These are phyloP conservation scores for Megalurothrips usitatus DNA, from an alignment of 2,888 invertebrate species.

Conservation along the genomic window DNA sequence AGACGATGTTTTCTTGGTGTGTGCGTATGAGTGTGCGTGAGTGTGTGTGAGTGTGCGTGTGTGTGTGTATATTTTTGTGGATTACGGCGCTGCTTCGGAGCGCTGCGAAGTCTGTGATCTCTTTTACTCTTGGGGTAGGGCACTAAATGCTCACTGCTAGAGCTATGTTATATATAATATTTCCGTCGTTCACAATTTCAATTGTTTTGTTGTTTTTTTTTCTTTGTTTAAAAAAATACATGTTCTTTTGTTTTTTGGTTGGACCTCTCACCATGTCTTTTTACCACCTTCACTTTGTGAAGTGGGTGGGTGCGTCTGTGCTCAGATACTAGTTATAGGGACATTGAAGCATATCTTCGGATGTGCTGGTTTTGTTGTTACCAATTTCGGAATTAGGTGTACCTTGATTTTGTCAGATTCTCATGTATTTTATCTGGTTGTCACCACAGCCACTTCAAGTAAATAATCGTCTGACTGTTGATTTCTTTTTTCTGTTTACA, in stretches of 20 bases:
- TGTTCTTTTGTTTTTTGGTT: not conserved
- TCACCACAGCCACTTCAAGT: too few species aligned
- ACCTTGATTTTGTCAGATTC: too few species aligned
- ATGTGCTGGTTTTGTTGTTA: not conserved
- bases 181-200: not conserved
- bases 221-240: not conserved
- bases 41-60: too few species aligned
- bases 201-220: not conserved
- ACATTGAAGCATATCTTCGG: not conserved
- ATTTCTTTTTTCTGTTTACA: too few species aligned
- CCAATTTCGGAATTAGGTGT: not conserved
- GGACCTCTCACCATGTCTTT: not conserved
- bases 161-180: not conserved
- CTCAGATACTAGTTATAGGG: slow-evolving; percentile 2
- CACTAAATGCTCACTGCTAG: not conserved
- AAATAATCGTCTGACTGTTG: too few species aligned
- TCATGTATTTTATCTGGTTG: too few species aligned
- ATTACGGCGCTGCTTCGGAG: not conserved
- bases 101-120: slow-evolving; percentile 19
- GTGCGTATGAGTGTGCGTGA: too few species aligned
- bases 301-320: not conserved
- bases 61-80: slow-evolving; percentile 21
- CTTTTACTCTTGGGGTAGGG: slow-evolving; percentile 11
- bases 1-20: not conserved
- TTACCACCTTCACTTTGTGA: not conserved